Evolutionary conservation across 2,113 vertebrate genomes (phyloP).

Genomic region (Calonectris borealis): DNA sequence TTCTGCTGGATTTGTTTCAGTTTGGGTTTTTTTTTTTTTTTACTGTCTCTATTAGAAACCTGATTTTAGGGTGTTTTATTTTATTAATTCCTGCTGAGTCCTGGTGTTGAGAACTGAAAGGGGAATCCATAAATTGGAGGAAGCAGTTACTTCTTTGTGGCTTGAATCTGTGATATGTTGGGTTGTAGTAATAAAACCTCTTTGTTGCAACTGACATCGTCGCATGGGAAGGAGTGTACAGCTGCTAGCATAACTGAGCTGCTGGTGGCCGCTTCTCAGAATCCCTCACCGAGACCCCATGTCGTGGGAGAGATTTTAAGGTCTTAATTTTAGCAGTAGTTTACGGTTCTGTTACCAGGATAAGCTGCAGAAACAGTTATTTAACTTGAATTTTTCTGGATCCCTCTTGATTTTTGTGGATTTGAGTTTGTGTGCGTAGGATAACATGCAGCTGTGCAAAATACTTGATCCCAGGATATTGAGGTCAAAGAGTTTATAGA

Average conservation of each 20-base stretch:
- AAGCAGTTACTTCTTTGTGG: not conserved
- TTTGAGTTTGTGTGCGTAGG: not conserved
- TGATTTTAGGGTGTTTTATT: not conserved
- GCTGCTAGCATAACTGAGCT: not conserved
- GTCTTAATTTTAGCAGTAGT: not conserved
- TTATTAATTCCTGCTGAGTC: not conserved
- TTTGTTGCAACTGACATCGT: not conserved
- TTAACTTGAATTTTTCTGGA: not conserved
- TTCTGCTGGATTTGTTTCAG: not conserved
- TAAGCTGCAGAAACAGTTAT: not conserved
- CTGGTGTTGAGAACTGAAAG: not conserved
- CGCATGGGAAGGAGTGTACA: not conserved
- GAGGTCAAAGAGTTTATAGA: not conserved
- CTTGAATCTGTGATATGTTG: not conserved
- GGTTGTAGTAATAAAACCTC: not conserved
- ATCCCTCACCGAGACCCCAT: not conserved
- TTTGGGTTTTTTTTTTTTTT: not conserved
- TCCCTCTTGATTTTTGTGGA: not conserved
- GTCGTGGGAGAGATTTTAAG: not conserved
- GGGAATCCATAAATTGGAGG: accelerated
- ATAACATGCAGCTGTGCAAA: not conserved
- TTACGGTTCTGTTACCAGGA: not conserved
- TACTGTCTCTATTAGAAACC: not conserved
- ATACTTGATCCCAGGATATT: not conserved
- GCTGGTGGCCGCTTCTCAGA: not conserved